Conservation (phyloP, 2,797 vertebrate genomes). For the Cheirogaleus major region DNA sequence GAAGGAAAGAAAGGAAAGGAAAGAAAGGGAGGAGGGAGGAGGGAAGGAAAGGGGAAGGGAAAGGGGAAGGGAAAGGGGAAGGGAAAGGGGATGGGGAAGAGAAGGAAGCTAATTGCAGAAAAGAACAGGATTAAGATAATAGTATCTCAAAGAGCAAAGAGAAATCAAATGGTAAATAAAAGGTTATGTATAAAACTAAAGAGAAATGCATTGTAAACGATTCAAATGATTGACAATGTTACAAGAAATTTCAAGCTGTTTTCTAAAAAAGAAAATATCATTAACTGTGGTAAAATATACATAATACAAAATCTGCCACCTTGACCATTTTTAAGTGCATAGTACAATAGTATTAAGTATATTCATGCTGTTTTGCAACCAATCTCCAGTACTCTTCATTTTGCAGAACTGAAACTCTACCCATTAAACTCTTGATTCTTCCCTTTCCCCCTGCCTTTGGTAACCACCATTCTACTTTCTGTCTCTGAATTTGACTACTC, state of each 20-base stretch:
- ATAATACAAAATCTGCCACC: neutral
- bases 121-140: neutral
- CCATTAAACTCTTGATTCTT: neutral
- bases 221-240: neutral
- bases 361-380: neutral
- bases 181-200: conserved; percentile 21
- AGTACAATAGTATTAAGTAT: neutral
- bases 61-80: no score
- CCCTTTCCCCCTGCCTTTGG: neutral
- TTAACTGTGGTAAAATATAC: neutral
- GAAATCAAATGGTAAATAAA: conserved; percentile 1
- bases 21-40: no score
- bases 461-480: neutral
- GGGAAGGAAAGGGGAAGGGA: no score
- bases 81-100: no score
- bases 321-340: conserved; percentile 26
- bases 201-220: neutral
- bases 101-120: neutral
- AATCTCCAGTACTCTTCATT: neutral
- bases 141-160: conserved; percentile 2
- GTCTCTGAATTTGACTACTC: neutral
- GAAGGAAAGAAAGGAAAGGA: no score
- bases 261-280: neutral
- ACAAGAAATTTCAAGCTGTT: conserved; percentile 17
- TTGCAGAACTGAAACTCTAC: conserved; percentile 2